Evolutionary conservation across 2,113 vertebrate genomes (phyloP).

Genomic region (Gymnogyps californianus): DNA sequence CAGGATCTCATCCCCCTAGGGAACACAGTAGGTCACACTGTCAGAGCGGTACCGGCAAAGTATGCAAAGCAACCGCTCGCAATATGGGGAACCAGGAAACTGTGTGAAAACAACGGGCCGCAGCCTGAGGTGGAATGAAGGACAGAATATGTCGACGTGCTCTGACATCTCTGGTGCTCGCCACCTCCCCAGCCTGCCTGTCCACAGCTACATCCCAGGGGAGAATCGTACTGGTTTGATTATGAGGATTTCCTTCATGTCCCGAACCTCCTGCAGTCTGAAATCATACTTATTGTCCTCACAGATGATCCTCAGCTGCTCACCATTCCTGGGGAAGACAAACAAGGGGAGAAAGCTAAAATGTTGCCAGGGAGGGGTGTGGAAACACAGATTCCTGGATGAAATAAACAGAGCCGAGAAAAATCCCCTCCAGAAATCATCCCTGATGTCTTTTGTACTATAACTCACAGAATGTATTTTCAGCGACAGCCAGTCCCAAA

Average conservation of each 20-base stretch:
- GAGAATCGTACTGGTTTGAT: slow-evolving; percentile 46
- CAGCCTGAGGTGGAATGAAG: not conserved
- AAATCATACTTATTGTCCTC: slow-evolving; percentile 79
- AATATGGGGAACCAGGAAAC: not conserved
- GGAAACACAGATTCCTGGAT: not conserved
- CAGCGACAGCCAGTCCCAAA: not conserved
- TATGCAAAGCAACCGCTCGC: fast-evolving
- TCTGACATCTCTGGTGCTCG: not conserved
- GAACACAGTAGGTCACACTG: not conserved
- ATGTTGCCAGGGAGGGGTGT: not conserved
- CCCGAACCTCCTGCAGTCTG: slow-evolving; percentile 71
- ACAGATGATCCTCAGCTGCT: slow-evolving; percentile 74
- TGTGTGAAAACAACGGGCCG: not conserved
- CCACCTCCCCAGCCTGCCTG: not conserved
- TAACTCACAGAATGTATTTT: not conserved
- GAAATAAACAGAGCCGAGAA: not conserved
- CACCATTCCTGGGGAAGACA: slow-evolving; percentile 65
- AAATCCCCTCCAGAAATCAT: not conserved
- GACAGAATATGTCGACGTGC: not conserved
- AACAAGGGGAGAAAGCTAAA: not conserved
- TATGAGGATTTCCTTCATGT: slow-evolving; percentile 61
- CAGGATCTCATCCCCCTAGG: slow-evolving; percentile 66
- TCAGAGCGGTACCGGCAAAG: not conserved
- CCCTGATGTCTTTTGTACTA: not conserved
- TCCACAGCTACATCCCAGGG: not conserved